A percentile compares a stretch with the other conserved stretches of the same genome.
phyloP scores from a whole-genome alignment of 2,797 vertebrate genomes.

The Bothrops alternatus region DNA sequence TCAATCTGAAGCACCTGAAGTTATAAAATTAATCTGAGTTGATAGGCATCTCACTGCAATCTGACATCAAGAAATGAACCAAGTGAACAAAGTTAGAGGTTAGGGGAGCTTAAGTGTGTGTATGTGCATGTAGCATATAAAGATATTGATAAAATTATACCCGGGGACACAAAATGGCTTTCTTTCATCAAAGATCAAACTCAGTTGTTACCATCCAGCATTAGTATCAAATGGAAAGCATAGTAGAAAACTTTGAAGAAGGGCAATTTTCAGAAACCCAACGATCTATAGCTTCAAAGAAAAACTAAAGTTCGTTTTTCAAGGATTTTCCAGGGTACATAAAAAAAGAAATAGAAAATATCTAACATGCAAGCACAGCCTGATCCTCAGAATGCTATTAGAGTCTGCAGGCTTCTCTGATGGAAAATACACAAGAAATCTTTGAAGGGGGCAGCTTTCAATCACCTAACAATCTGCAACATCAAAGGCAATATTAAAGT shows the following conservation, averaged over 20 bases:
- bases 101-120: not conserved
- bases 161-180: not conserved
- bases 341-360: not conserved
- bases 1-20: not conserved
- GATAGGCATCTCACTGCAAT: not conserved
- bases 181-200: not conserved
- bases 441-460: not conserved
- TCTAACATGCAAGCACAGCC: not conserved
- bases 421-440: not conserved
- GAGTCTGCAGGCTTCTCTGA: not conserved
- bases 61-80: not conserved
- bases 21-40: not conserved
- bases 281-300: not conserved
- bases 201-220: not conserved
- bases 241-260: not conserved
- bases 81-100: not conserved
- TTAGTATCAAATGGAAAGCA: not conserved
- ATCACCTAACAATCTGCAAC: not conserved
- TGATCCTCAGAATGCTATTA: not conserved
- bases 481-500: not conserved
- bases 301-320: not conserved
- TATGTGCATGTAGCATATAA: not conserved
- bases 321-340: not conserved
- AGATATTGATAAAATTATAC: not conserved
- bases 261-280: not conserved